Evolutionary conservation across 2,888 invertebrate genomes (phyloP).

Genomic region (Scelioninae gen. 2): DNA sequence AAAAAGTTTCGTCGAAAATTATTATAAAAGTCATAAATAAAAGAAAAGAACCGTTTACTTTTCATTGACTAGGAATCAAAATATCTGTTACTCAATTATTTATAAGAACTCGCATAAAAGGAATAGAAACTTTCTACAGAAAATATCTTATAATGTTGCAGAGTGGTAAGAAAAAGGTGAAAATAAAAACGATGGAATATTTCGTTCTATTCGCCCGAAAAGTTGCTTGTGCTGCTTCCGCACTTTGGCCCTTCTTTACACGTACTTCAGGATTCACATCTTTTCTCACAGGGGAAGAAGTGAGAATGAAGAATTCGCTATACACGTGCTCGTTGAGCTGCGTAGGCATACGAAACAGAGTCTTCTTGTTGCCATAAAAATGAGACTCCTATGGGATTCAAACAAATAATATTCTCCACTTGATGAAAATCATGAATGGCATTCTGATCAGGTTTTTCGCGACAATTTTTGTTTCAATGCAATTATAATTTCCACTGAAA

Average conservation of each 20-base stretch:
- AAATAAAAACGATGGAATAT: constrained; percentile 16
- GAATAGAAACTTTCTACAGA: background rate
- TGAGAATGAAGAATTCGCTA: constrained; percentile 47
- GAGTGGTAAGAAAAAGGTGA: background rate
- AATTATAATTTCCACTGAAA: constrained; percentile 14
- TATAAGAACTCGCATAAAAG: constrained; percentile 18
- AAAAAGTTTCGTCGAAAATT: no score
- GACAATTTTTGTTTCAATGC: background rate
- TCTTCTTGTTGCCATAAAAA: constrained; percentile 47
- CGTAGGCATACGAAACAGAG: constrained; percentile 54
- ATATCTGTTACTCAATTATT: constrained; percentile 9
- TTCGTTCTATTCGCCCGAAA: constrained; percentile 33
- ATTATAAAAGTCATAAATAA: constrained; percentile 5
- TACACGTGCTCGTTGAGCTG: constrained; percentile 38
- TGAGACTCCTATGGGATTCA: constrained; percentile 55
- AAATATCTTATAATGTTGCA: constrained; percentile 25
- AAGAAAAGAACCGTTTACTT: background rate
- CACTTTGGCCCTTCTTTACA: constrained; percentile 38
- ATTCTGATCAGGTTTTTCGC: constrained; percentile 21
- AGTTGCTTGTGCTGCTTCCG: constrained; percentile 29
- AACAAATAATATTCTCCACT: constrained; percentile 51
- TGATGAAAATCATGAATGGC: constrained; percentile 13
- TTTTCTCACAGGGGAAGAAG: constrained; percentile 18
- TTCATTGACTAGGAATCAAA: constrained; percentile 5
- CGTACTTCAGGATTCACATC: constrained; percentile 30